phyloP scores from a whole-genome alignment of 1,140 invertebrate genomes.

The Eulimnadia texana region DNA sequence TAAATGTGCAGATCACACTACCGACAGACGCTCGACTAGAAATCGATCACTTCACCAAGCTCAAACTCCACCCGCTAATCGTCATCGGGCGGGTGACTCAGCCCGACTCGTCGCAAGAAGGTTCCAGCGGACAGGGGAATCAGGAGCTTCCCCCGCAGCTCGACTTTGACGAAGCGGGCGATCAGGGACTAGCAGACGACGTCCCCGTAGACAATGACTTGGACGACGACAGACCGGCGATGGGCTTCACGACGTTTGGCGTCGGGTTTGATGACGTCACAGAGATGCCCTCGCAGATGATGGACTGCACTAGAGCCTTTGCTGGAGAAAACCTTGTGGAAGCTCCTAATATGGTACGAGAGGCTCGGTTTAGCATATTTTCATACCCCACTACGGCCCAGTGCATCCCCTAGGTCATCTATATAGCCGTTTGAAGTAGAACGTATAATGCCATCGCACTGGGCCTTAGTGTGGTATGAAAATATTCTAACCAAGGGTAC shows the following conservation, averaged over 20 bases:
- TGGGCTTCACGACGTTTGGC: slow-evolving; percentile 26
- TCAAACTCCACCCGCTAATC: background rate
- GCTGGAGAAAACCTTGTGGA: slow-evolving; percentile 39
- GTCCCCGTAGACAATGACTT: slow-evolving; percentile 25
- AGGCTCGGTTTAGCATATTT: no score
- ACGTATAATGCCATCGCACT: no score
- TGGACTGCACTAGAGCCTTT: slow-evolving; percentile 30
- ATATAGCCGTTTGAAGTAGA: no score
- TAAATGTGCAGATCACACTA: background rate
- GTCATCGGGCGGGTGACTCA: background rate
- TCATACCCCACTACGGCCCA: background rate
- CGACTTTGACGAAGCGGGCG: slow-evolving; percentile 26
- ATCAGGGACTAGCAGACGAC: background rate
- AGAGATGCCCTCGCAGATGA: background rate
- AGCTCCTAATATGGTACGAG: slow-evolving; percentile 33
- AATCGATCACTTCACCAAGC: background rate
- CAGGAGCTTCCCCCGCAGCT: slow-evolving; percentile 26
- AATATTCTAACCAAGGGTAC: no score
- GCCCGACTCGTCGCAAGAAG: background rate
- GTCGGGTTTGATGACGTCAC: slow-evolving; percentile 20
- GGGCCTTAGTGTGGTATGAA: no score
- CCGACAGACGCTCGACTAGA: background rate
- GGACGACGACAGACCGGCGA: slow-evolving; percentile 6
- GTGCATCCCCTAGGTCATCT: no score
- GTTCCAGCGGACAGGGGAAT: slow-evolving; percentile 21